These are phyloP conservation scores for Taenioides sp. DNA, from an alignment of 2,797 vertebrate species.

Conservation along the genomic window DNA sequence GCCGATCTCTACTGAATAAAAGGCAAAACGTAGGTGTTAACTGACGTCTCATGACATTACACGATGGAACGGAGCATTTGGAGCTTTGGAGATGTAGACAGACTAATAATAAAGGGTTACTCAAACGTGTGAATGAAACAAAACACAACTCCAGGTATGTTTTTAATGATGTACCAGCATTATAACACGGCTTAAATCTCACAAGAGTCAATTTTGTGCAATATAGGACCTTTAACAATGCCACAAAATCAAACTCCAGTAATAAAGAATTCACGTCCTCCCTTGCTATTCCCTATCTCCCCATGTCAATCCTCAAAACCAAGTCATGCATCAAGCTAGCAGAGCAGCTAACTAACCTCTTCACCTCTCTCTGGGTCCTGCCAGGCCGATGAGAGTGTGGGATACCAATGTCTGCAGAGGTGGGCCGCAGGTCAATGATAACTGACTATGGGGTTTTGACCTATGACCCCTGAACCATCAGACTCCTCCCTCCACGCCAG, in stretches of 20 bases:
- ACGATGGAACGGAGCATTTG: too few relatives aligned
- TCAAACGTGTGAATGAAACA: too few relatives aligned
- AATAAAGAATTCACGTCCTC: conserved; percentile 28
- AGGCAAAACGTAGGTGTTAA: too few relatives aligned
- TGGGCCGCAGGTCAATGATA: conserved; percentile 47
- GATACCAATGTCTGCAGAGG: conserved; percentile 53
- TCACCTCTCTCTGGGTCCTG: conserved; percentile 48
- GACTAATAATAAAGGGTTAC: too few relatives aligned
- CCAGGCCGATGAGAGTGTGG: conserved; percentile 39
- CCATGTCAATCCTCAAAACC: conserved; percentile 55
- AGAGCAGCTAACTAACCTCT: conserved; percentile 41
- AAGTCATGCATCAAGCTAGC: conserved; percentile 66
- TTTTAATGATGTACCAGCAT: too few relatives aligned
- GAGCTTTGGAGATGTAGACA: too few relatives aligned
- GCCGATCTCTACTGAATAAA: too few relatives aligned
- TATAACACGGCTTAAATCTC: too few relatives aligned
- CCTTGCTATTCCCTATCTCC: conserved; percentile 35
- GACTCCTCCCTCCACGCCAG: conserved; percentile 17
- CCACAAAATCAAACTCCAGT: conserved; percentile 27
- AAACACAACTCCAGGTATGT: too few relatives aligned
- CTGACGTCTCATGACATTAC: too few relatives aligned
- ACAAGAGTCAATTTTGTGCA: too few relatives aligned
- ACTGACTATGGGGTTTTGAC: conserved; percentile 59
- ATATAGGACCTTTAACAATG: too few relatives aligned
- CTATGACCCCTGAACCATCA: conserved; percentile 42